Base-by-base conservation (phyloP, 37 sponge, comb jelly and placozoan species). In the Geodia barretti region DNA sequence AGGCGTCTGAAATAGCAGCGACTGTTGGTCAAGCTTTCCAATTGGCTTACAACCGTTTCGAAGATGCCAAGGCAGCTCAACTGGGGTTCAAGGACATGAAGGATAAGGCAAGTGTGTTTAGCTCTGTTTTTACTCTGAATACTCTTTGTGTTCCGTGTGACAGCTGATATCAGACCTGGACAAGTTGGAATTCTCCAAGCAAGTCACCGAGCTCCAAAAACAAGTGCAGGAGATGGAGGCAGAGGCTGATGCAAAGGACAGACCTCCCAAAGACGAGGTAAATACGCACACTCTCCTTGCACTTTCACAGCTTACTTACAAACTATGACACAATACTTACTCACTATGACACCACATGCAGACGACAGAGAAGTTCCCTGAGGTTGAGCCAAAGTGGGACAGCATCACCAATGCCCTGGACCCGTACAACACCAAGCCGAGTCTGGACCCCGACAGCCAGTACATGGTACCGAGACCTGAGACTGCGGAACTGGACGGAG, bases 21-120 rank as follows among this genome's bases (percentile, higher is more conserved):
- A 90, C 86, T 21, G 69, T 90, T 28, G 91, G 91, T 28, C 86
- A 90, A 64, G 91, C 91, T 3, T 90, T 90, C 64, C 82, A 90
- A 21, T 61, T 90, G 26, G 91, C 91, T 20, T 90, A 72, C 65
- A 75, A 81, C 42, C 64, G 67, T 25, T 90, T 74, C 38, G 26
- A 39, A 38, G 77, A 80, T 62, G 76, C 76, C 0, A 78, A 84
- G 62, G 59, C 65, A 26, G 88, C 88, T 1, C 64, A 73, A 67
- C 72, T 79, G 62, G 62, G 54, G 1, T 75, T 87, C 42, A 74
- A 74, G 34, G 40, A 29, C 1, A 64, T 79, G 19, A 87, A 74
- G 41, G 65, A 21, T 33, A 72, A 72, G 63, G 78, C 64, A 33
- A 62, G 68, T 31, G n/a, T n/a, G n/a, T n/a, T n/a, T n/a, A n/a